Conservation (phyloP, 2,888 invertebrate genomes). For the Hartigia nigra region DNA sequence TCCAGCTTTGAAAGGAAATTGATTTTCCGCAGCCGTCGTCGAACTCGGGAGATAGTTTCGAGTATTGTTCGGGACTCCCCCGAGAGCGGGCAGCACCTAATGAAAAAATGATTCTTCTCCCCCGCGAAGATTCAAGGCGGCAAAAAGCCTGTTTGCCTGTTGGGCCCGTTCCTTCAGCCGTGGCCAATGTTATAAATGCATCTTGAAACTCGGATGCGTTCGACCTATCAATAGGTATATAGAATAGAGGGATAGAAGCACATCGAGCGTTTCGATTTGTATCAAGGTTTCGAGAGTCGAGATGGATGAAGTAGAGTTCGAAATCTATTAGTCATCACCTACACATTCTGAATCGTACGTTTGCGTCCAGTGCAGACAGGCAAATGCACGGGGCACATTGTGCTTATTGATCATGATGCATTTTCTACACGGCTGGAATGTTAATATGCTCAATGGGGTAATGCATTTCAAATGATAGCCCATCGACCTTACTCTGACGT, state of each 20-base stretch:
- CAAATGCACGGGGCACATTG: conserved; percentile 37
- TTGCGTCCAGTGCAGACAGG: conserved; percentile 42
- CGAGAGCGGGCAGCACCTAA: not conserved
- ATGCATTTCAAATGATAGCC: conserved; percentile 28
- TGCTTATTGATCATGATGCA: conserved; percentile 22
- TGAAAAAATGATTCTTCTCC: not conserved
- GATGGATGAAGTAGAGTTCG: conserved; percentile 50
- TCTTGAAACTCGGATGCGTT: conserved; percentile 14
- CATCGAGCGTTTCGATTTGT: conserved; percentile 49
- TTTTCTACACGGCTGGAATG: conserved; percentile 35
- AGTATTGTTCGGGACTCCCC: not conserved
- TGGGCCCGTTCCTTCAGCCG: not conserved
- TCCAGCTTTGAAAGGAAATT: not conserved
- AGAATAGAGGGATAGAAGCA: not conserved
- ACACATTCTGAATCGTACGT: conserved; percentile 39
- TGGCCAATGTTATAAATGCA: conserved; percentile 5
- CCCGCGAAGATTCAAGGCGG: not conserved
- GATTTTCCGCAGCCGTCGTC: not conserved
- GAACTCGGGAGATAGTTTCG: not conserved
- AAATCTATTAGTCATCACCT: conserved; percentile 64
- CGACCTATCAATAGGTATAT: conserved; percentile 17
- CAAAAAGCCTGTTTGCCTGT: not conserved
- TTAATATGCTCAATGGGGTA: conserved; percentile 32
- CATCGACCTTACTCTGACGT: conserved; percentile 1
- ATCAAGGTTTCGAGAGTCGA: conserved; percentile 43